Conservation (phyloP, 2,888 invertebrate species). For the Strigamia transsilvanica region DNA sequence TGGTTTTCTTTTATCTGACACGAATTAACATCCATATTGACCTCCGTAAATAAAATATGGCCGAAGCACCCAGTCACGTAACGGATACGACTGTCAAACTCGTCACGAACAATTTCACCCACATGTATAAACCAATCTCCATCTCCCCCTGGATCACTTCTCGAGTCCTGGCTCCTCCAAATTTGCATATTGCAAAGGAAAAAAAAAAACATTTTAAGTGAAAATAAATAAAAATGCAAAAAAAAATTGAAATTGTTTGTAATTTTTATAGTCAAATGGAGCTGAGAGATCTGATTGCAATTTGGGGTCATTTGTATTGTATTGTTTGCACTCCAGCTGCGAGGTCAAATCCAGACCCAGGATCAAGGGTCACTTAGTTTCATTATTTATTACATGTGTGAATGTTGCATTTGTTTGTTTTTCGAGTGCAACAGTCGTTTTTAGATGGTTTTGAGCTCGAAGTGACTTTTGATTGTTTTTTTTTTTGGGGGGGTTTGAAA, state of each 20-base stretch:
- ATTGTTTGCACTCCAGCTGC: background rate
- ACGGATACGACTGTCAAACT: constrained; percentile 20
- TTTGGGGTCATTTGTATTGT: background rate
- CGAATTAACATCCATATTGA: constrained; percentile 49
- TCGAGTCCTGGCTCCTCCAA: background rate
- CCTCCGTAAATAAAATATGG: constrained; percentile 35
- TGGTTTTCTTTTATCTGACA: constrained; percentile 7
- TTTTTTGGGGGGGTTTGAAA: background rate
- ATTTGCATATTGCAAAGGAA: background rate
- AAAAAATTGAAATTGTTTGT: background rate
- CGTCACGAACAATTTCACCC: constrained; percentile 43
- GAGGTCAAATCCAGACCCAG: background rate
- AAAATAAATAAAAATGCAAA: background rate
- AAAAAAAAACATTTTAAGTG: background rate
- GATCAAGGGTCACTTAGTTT: background rate
- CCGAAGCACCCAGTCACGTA: constrained; percentile 40
- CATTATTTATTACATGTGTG: background rate
- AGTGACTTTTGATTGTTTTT: too few species aligned
- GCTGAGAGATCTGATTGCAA: background rate
- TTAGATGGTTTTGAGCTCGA: background rate
- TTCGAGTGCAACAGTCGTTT: background rate
- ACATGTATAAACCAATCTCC: background rate
- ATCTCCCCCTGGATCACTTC: background rate
- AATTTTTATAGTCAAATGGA: background rate
- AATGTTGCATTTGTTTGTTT: background rate